Conservation (phyloP, 2,113 vertebrate genomes). For the Fulmarus glacialis region DNA sequence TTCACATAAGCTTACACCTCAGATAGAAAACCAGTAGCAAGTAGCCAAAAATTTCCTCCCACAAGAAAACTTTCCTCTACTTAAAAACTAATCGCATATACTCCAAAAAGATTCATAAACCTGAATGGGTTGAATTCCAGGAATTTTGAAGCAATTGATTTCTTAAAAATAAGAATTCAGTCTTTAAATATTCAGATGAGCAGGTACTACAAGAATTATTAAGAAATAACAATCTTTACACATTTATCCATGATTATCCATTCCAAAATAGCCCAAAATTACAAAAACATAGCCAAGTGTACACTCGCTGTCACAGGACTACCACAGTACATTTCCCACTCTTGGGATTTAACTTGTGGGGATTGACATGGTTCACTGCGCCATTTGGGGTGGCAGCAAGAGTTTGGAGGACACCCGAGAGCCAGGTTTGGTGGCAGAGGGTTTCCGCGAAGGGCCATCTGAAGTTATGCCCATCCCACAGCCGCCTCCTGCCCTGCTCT, state of each 20-base stretch:
- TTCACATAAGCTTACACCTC: neutral
- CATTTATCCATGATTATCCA: neutral
- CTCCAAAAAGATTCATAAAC: neutral
- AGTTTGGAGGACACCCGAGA: neutral
- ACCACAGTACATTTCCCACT: neutral
- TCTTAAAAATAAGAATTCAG: neutral
- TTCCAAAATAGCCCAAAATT: neutral
- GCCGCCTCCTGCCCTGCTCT: neutral
- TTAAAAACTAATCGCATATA: neutral
- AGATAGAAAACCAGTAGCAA: neutral
- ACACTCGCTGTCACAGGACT: neutral
- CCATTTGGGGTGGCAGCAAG: neutral
- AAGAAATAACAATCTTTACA: neutral
- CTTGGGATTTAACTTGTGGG: neutral
- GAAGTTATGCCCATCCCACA: neutral
- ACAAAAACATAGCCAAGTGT: neutral
- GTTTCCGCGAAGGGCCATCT: neutral
- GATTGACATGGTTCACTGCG: accelerated
- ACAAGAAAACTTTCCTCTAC: neutral
- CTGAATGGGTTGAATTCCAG: neutral
- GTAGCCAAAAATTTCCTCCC: neutral
- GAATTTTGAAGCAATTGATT: neutral
- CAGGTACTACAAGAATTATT: neutral
- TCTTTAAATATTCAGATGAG: neutral
- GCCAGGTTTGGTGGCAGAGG: neutral